Evolutionary conservation across 2,888 invertebrate genomes (phyloP).

Genomic region (Punctoribates punctum): DNA sequence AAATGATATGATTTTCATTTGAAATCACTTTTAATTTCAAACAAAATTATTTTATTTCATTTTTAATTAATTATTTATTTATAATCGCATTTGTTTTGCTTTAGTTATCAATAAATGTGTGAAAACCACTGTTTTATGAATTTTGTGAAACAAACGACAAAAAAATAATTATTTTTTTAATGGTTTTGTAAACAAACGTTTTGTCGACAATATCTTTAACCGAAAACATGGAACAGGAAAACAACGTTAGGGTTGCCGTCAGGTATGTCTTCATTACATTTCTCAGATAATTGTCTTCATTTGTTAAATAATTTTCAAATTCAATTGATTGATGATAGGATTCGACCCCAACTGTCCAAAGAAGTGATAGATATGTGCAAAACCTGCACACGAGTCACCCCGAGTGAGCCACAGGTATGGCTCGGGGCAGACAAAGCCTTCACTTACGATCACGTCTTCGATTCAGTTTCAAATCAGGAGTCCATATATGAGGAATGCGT

Average conservation of each 20-base stretch:
- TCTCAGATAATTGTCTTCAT: background rate
- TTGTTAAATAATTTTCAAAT: background rate
- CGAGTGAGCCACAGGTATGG: slow-evolving; percentile 84
- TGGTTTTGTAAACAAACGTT: slow-evolving; percentile 21
- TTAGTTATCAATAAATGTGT: background rate
- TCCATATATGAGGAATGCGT: slow-evolving; percentile 79
- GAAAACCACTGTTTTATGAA: background rate
- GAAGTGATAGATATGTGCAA: slow-evolving; percentile 94
- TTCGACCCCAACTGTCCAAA: slow-evolving; percentile 86
- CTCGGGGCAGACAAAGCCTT: slow-evolving; percentile 90
- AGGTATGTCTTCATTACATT: slow-evolving; percentile 17
- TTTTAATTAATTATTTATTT: background rate
- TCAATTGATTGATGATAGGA: slow-evolving; percentile 61
- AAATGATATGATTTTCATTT: background rate
- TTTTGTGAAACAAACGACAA: background rate
- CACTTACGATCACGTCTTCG: slow-evolving; percentile 94
- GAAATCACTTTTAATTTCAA: background rate
- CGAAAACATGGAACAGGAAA: slow-evolving; percentile 41
- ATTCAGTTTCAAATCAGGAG: slow-evolving; percentile 69
- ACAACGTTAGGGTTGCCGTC: slow-evolving; percentile 41
- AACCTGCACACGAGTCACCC: slow-evolving; percentile 81
- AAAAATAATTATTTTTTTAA: background rate
- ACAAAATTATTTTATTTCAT: background rate
- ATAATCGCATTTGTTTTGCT: background rate
- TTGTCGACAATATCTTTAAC: background rate